Evolutionary conservation across 2,113 vertebrate genomes (phyloP).

Genomic region (Numida meleagris): DNA sequence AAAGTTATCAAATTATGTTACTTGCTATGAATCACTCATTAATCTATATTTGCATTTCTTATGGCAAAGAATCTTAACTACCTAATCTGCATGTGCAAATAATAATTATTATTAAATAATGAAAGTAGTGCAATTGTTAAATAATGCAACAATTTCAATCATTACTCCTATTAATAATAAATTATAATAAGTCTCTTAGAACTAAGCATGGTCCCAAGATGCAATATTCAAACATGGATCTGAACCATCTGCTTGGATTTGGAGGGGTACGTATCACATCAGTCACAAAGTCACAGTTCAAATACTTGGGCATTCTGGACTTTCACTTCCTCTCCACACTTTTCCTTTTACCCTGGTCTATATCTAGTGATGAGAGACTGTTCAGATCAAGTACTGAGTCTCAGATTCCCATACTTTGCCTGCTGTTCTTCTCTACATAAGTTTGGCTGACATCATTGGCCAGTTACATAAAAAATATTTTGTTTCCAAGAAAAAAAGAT

Average conservation of each 20-base stretch:
- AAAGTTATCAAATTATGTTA: slow-evolving; percentile 51
- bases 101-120: slow-evolving; percentile 63
- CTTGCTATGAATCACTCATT: slow-evolving; percentile 50
- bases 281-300: neutral
- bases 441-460: neutral
- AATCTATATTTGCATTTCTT: slow-evolving; percentile 67
- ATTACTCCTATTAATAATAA: slow-evolving; percentile 64
- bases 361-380: neutral
- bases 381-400: neutral
- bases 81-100: slow-evolving; percentile 61
- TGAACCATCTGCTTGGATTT: neutral
- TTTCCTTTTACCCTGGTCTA: neutral
- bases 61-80: slow-evolving; percentile 39
- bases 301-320: neutral
- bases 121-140: slow-evolving; percentile 61
- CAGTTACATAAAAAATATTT: neutral
- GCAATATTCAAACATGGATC: neutral
- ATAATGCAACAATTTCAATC: slow-evolving; percentile 69
- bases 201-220: neutral
- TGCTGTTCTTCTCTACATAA: neutral
- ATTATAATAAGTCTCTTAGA: slow-evolving; percentile 42
- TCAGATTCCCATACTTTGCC: neutral
- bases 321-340: neutral
- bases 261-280: neutral
- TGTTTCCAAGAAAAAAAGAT: neutral